Conservation (phyloP, 2,888 invertebrate genomes). For the Ophion slaviceki region DNA sequence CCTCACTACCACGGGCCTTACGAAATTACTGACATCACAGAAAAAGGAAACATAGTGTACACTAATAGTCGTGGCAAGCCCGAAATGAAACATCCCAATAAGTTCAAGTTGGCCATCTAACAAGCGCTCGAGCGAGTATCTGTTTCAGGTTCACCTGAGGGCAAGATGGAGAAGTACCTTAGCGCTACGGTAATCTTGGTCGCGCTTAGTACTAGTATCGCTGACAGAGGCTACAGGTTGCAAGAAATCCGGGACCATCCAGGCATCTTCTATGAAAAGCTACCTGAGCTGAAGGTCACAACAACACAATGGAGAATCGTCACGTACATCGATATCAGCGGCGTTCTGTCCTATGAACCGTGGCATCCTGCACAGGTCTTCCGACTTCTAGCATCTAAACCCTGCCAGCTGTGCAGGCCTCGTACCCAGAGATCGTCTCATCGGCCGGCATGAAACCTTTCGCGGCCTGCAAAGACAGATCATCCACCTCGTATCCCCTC, state of each 20-base stretch:
- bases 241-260: constrained; percentile 6
- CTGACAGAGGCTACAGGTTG: neutral
- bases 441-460: neutral
- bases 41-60: neutral
- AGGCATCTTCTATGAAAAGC: neutral
- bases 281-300: neutral
- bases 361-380: neutral
- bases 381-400: neutral
- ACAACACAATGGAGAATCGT: neutral
- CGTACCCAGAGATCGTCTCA: neutral
- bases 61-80: neutral
- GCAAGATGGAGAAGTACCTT: neutral
- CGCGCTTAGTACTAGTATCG: neutral
- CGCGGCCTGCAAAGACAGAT: neutral
- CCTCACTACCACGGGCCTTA: constrained; percentile 2
- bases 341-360: neutral
- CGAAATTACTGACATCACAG: constrained; percentile 6
- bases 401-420: neutral
- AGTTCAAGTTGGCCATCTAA: neutral
- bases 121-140: neutral
- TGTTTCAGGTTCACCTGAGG: neutral
- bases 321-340: neutral
- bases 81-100: constrained; percentile 20
- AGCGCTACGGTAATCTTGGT: neutral
- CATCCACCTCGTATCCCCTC: neutral